Evolutionary conservation across 2,888 invertebrate genomes (phyloP).

Genomic region (Lypha dubia): DNA sequence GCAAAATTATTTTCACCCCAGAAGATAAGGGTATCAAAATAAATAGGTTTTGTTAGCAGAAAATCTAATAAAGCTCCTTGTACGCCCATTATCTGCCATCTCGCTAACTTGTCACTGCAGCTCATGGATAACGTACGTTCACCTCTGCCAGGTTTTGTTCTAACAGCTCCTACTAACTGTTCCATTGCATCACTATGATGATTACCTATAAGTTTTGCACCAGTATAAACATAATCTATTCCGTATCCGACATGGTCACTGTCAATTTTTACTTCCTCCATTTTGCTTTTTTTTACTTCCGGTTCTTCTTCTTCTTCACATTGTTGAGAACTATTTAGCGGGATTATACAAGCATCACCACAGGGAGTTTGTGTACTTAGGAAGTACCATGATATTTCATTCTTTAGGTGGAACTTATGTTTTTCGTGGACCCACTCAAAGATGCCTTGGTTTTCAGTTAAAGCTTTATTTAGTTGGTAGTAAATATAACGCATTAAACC

Average conservation of each 20-base stretch:
- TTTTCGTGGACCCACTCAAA: conserved; percentile 79
- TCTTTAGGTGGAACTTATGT: conserved; percentile 84
- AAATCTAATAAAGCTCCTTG: conserved; percentile 92
- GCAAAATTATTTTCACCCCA: conserved; percentile 86
- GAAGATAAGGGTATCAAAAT: conserved; percentile 88
- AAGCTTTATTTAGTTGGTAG: conserved; percentile 84
- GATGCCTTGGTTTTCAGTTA: conserved; percentile 76
- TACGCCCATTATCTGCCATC: conserved; percentile 93
- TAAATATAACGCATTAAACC: conserved; percentile 91
- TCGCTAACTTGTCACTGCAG: conserved; percentile 96
- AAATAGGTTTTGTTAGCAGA: conserved; percentile 87
- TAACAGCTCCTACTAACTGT: conserved; percentile 88
- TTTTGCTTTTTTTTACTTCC: conserved; percentile 59
- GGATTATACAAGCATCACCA: conserved; percentile 95
- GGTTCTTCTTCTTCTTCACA: conserved; percentile 35
- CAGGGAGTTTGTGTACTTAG: conserved; percentile 95
- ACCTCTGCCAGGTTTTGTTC: conserved; percentile 96
- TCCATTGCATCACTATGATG: conserved; percentile 85
- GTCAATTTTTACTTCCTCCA: conserved; percentile 9
- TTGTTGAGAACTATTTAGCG: background rate
- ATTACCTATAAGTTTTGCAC: conserved; percentile 90
- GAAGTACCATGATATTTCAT: conserved; percentile 89
- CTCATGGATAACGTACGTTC: conserved; percentile 94
- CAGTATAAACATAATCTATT: conserved; percentile 85
- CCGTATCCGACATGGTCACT: conserved; percentile 36